These are phyloP conservation scores for Habroteleia sp. DNA, from an alignment of 2,888 invertebrate species.

Conservation along the genomic window DNA sequence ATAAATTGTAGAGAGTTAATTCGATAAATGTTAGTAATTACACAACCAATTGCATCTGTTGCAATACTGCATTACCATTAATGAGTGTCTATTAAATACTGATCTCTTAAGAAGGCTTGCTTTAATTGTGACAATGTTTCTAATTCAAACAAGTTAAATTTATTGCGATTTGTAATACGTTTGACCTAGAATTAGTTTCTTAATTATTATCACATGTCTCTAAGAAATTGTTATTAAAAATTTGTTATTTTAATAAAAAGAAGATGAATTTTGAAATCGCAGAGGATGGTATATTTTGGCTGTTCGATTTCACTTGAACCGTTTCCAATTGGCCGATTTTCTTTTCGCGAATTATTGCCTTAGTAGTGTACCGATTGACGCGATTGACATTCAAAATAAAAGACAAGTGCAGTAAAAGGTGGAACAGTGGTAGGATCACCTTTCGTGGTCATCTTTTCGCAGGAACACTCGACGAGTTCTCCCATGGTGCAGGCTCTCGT, in stretches of 20 bases:
- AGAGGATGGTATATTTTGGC: too few species aligned
- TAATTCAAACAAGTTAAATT: too few species aligned
- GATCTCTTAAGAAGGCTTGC: neutral
- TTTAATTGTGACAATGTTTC: too few species aligned
- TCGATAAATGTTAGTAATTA: slow-evolving; percentile 33
- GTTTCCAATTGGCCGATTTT: slow-evolving; percentile 36
- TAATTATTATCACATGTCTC: too few species aligned
- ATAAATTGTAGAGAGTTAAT: slow-evolving; percentile 18
- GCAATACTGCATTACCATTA: slow-evolving; percentile 1
- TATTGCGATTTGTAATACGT: neutral
- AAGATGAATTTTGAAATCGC: too few species aligned
- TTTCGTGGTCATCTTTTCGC: slow-evolving; percentile 86
- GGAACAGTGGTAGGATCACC: slow-evolving; percentile 70
- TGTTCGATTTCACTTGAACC: slow-evolving; percentile 26
- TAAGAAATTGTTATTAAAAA: too few species aligned
- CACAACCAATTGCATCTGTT: slow-evolving; percentile 19
- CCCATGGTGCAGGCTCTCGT: slow-evolving; percentile 95
- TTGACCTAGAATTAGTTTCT: too few species aligned
- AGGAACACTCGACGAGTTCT: slow-evolving; percentile 92
- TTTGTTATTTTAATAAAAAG: too few species aligned
- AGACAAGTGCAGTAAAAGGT: slow-evolving; percentile 53
- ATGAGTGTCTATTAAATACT: slow-evolving; percentile 5
- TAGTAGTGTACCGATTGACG: slow-evolving; percentile 44
- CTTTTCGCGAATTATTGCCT: slow-evolving; percentile 25
- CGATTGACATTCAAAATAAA: slow-evolving; percentile 44